Base-by-base conservation (phyloP, 2,888 invertebrate species). In the Drosophila yooni region DNA sequence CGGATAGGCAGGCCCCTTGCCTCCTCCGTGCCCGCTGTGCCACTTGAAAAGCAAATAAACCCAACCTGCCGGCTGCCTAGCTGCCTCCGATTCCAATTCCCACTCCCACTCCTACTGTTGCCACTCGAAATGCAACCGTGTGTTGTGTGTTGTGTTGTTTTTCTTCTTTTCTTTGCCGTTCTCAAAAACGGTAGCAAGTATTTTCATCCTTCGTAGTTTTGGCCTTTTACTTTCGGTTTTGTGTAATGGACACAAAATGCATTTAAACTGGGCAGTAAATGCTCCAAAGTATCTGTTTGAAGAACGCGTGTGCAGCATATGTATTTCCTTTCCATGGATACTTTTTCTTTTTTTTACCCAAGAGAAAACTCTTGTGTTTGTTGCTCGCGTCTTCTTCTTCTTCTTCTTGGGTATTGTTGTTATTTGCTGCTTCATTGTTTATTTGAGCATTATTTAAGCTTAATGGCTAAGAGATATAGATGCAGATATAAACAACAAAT, bases 161-260 rank as follows among this genome's bases (percentile, higher is more conserved):
- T 62, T 48, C 50, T 43, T 38, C 21, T 46, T 25, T 46, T 46
- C 46, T 15, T 46, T 25, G 46, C 46, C 21, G 46, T 25, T 46
- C 46, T 15, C 25, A 46, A 46, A 76, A 76, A 67, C 62, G 57
- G 79, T 82, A 74, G 70, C 81, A 33, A 27, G 21, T 48, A 59
- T 43, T 25, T 40, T 25, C 31, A 18, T 29, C 25, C 21, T 51
- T 63, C 57, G 60, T 52, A 60, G 70, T 71, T 46, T 25, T 62
- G 74, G 40, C 65, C 59, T 61, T 71, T 74, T 63, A 74, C 67
- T 88, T 88, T 84, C 40, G 21, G 59, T 65, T 86, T 89, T 89
- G 81, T 82, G 89, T 87, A 81, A 89, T 83, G 77, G 69, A 59
- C 70, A 74, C 64, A 56, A 70, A 81, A 89, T 74, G 83, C 69